Evolutionary conservation across 2,888 invertebrate species (phyloP).

Genomic region (Sphaerophoria rueppellii): DNA sequence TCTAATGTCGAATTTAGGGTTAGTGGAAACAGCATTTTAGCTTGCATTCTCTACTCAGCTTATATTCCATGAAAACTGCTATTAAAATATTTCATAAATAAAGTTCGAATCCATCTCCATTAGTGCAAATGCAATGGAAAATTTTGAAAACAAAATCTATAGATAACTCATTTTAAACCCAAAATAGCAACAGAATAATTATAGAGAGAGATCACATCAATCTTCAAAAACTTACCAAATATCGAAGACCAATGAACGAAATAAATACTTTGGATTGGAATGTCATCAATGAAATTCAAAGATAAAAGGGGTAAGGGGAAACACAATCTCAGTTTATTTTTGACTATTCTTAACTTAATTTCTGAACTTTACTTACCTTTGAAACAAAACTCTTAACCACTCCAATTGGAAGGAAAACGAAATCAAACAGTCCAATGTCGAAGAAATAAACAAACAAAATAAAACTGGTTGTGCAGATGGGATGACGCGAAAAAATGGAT

Average conservation of each 20-base stretch:
- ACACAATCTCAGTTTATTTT: no score
- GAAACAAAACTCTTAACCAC: not conserved
- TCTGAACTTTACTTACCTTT: conserved; percentile 30
- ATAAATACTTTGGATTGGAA: not conserved
- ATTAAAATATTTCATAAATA: no score
- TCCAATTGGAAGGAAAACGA: not conserved
- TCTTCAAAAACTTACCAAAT: not conserved
- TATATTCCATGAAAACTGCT: no score
- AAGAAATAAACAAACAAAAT: not conserved
- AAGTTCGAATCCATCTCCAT: not conserved
- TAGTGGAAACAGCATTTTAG: no score
- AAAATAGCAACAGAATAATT: conserved; percentile 30
- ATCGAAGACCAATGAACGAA: not conserved
- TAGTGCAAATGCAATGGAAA: conserved; percentile 48
- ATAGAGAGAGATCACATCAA: not conserved
- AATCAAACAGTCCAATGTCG: conserved; percentile 6
- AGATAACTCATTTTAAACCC: conserved; percentile 25
- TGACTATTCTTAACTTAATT: not conserved
- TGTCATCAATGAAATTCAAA: not conserved
- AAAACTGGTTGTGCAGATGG: conserved; percentile 33
- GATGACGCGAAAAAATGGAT: conserved; percentile 47
- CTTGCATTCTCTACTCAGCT: no score
- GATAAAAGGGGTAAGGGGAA: no score
- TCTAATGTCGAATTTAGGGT: no score
- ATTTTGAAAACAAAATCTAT: conserved; percentile 45